A percentile compares a stretch with the other conserved stretches of the same genome.
These are phyloP conservation scores for Drosophila dives DNA, from an alignment of 2,888 invertebrate genomes.

Conservation along the genomic window DNA sequence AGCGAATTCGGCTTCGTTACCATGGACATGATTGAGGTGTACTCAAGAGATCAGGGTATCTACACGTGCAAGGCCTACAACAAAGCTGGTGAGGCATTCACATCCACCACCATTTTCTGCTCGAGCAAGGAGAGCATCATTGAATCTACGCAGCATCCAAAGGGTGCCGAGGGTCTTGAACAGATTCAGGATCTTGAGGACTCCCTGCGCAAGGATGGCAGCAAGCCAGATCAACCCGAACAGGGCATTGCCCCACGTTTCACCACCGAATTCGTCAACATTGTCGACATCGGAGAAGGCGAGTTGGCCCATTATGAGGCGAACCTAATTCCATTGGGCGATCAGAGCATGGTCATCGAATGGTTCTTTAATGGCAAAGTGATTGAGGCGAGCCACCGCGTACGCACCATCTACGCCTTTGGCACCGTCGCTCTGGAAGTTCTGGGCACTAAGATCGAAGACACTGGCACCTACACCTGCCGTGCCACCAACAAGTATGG, in stretches of 20 bases:
- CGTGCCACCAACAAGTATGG: slow-evolving; percentile 96
- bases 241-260: slow-evolving; percentile 94
- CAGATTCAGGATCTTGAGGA: slow-evolving; percentile 96
- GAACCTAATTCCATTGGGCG: slow-evolving; percentile 96
- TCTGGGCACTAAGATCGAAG: slow-evolving; percentile 95
- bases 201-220: slow-evolving; percentile 90
- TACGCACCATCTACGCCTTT: slow-evolving; percentile 97
- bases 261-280: slow-evolving; percentile 93
- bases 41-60: slow-evolving; percentile 96
- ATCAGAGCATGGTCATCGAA: slow-evolving; percentile 96
- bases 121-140: slow-evolving; percentile 92
- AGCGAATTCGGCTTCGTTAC: slow-evolving; percentile 99
- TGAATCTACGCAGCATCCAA: slow-evolving; percentile 96
- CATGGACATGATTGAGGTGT: slow-evolving; percentile 95
- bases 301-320: slow-evolving; percentile 99
- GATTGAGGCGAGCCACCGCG: slow-evolving; percentile 94
- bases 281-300: slow-evolving; percentile 94
- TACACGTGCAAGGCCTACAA: slow-evolving; percentile 97
- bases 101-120: slow-evolving; percentile 94
- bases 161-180: slow-evolving; percentile 96
- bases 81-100: slow-evolving; percentile 95
- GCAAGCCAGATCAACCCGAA: slow-evolving; percentile 89
- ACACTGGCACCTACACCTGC: slow-evolving; percentile 95
- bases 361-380: slow-evolving; percentile 98
- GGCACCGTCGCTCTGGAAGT: slow-evolving; percentile 99